Evolutionary conservation across 2,888 invertebrate species (phyloP).

Genomic region (Orchesellides sinensis): DNA sequence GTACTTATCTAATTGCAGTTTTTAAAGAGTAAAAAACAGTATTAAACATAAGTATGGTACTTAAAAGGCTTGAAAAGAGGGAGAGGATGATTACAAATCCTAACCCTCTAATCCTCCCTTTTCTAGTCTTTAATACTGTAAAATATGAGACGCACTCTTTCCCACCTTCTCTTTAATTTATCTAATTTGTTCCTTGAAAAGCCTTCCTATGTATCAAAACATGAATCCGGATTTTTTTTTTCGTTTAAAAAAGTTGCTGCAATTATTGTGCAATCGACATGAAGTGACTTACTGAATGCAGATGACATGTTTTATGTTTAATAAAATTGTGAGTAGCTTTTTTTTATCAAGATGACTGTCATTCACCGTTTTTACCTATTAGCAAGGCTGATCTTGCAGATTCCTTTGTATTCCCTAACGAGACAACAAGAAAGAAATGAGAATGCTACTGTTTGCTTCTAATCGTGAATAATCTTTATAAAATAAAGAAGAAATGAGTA

Average conservation of each 20-base stretch:
- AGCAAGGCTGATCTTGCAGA: conserved; percentile 42
- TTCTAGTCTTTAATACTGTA: too few relatives aligned
- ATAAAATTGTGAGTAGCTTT: background rate
- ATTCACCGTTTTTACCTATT: conserved; percentile 41
- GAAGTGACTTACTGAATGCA: conserved; percentile 43
- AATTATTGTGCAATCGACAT: background rate
- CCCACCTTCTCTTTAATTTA: conserved; percentile 39
- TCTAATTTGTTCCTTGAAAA: conserved; percentile 57
- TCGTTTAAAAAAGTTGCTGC: too few relatives aligned
- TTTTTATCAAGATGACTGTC: conserved; percentile 10
- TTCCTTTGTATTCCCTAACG: conserved; percentile 19
- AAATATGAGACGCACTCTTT: too few relatives aligned
- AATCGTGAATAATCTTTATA: too few relatives aligned
- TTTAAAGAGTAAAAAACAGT: too few relatives aligned
- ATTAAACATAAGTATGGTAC: too few relatives aligned
- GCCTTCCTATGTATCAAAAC: conserved; percentile 7
- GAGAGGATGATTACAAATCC: too few relatives aligned
- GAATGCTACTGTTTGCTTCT: too few relatives aligned
- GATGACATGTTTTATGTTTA: conserved; percentile 23
- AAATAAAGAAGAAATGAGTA: too few relatives aligned
- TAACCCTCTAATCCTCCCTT: too few relatives aligned
- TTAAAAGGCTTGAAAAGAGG: too few relatives aligned
- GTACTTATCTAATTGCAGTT: too few relatives aligned
- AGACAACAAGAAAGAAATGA: background rate
- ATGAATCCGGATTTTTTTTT: background rate